Percentiles rank a stretch among this genome's conserved stretches.
These are phyloP conservation scores for Siphlonurus alternatus DNA, from an alignment of 2,888 invertebrate species.

Conservation along the genomic window DNA sequence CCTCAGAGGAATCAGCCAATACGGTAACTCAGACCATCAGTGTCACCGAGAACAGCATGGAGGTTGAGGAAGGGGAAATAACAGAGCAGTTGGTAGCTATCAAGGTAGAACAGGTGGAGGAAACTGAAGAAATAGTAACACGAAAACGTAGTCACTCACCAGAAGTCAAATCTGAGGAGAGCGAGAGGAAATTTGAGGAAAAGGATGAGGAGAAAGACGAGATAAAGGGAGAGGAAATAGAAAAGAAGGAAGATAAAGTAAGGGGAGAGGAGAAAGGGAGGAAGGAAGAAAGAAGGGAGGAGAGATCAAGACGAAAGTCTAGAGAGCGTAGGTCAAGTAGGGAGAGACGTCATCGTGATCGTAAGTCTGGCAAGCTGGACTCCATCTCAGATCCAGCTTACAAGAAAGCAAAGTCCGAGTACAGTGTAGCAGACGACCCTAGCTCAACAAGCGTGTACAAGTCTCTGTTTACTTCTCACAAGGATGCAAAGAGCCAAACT, in stretches of 20 bases:
- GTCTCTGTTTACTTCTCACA: conserved; percentile 84
- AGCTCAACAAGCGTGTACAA: conserved; percentile 82
- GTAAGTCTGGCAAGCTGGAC: not conserved
- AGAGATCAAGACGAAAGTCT: not conserved
- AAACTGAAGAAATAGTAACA: not conserved
- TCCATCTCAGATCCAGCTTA: conserved; percentile 36
- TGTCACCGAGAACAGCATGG: not conserved
- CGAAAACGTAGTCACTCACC: too few relatives aligned
- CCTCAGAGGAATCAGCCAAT: conserved; percentile 9
- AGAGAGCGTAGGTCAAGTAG: not conserved
- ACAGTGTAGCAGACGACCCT: conserved; percentile 81
- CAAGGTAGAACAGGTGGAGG: not conserved
- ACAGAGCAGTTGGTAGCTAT: not conserved
- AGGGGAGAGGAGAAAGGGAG: not conserved
- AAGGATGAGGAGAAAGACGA: not conserved
- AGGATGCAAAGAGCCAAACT: conserved; percentile 68
- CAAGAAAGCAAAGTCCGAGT: conserved; percentile 60
- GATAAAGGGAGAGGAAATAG: not conserved
- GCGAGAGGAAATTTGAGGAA: not conserved
- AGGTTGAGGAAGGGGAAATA: not conserved
- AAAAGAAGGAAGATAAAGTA: not conserved
- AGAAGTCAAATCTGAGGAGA: not conserved
- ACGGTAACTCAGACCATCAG: not conserved
- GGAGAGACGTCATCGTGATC: not conserved
- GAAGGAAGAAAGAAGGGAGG: not conserved